Base-by-base conservation (phyloP, 2,113 vertebrate species). In the Rhodinocichla rosea region DNA sequence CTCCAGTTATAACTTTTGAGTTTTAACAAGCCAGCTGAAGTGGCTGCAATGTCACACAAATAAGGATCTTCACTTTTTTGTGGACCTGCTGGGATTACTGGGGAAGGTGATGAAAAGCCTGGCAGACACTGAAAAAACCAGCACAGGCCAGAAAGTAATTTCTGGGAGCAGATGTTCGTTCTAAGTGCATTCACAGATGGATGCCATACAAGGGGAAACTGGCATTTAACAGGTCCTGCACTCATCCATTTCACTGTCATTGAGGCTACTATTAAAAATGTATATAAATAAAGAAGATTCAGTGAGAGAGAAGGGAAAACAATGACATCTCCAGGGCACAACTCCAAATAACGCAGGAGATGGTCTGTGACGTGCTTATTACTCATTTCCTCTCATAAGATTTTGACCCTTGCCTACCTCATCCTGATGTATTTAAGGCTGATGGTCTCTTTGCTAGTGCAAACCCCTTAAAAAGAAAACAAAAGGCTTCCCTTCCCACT, bases 101-200 rank as follows among this genome's bases (percentile, higher is more conserved):
- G 73, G 63, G 79, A 92, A 42, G 22, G 77, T 42, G 33, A 83
- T n/a, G 37, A 87, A 83, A 94, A 94, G 69, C 35, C 68, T 81
- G 56, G 75, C 63, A 94, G 63, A 74, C 12, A 6, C 44, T 70
- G 85, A 86, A 68, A 85, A 94, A 83, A 13, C 0, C 39, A 92
- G 64, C 55, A n/a, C 18, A 57, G 85, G 85, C 88, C 94, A 95
- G 81, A 59, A 91, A 89, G 87, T 47, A 1, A 86, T 86, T 87
- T 94, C 28, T 75, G 85, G 75, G 60, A 93, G 92, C 89, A 95
- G 52, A 92, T 52, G 83, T 88, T 82, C 83, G 55, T 23, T 95
- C 78, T 93, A 97, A 96, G 53, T 37, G 59, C 87, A 85, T 87
- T 93, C 90, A 59, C 37, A 97, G 80, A 94, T 56, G 82, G 82